Evolutionary conservation across 1,140 invertebrate genomes (phyloP).

Genomic region (Oryctes rhinoceros): DNA sequence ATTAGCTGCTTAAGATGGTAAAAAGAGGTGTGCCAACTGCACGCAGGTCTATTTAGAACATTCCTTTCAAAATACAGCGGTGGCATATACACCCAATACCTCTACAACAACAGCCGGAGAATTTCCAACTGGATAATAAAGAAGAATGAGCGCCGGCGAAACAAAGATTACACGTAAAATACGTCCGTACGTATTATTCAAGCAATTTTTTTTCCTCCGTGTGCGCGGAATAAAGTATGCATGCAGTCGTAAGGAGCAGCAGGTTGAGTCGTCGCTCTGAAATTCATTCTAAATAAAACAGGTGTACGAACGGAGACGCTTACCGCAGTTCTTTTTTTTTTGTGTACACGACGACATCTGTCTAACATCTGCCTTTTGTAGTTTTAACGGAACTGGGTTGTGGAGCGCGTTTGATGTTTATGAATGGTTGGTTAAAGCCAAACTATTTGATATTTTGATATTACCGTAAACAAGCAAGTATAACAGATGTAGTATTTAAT

Average conservation of each 20-base stretch:
- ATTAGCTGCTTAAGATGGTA: slow-evolving; percentile 2
- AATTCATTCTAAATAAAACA: neutral
- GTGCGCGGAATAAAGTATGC: neutral
- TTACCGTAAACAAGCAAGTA: too few relatives aligned
- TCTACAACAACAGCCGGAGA: neutral
- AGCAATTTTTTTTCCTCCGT: neutral
- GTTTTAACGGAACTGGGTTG: neutral
- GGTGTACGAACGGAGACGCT: neutral
- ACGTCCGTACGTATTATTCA: neutral
- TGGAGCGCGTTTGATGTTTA: neutral
- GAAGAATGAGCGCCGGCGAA: neutral
- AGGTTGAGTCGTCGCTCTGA: neutral
- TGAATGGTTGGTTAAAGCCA: neutral
- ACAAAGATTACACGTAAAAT: neutral
- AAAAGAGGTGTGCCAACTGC: slow-evolving; percentile 13
- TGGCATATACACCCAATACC: slow-evolving; percentile 17
- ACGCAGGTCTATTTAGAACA: slow-evolving; percentile 14
- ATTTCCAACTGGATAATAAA: neutral
- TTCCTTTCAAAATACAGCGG: slow-evolving; percentile 1
- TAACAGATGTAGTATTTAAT: too few relatives aligned
- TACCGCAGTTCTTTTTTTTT: neutral
- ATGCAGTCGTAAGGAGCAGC: neutral
- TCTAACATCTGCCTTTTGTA: slow-evolving; percentile 1
- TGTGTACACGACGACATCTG: neutral
- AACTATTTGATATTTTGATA: neutral